Percentiles rank a stretch among this genome's conserved stretches.
Evolutionary conservation across 2,113 vertebrate genomes (phyloP).

Genomic region (Herpetotheres cachinnans): DNA sequence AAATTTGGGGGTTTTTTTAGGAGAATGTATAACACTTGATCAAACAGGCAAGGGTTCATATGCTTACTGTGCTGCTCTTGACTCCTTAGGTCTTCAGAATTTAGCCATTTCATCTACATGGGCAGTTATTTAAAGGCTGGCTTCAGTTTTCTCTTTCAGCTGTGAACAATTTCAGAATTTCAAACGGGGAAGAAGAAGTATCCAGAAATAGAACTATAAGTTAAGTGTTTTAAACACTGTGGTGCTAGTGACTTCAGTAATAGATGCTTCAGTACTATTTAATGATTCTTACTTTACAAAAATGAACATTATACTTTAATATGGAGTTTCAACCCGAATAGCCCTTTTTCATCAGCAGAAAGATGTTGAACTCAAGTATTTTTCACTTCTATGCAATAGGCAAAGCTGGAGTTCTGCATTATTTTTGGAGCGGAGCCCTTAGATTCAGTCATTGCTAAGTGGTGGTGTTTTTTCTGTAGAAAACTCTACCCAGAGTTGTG

Average conservation of each 20-base stretch:
- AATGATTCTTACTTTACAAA: neutral
- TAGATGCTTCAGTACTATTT: neutral
- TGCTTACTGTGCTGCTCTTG: neutral
- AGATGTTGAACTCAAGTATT: neutral
- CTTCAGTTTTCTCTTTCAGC: neutral
- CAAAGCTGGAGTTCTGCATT: neutral
- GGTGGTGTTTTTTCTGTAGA: neutral
- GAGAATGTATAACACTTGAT: neutral
- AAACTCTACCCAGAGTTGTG: neutral
- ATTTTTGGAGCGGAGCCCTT: neutral
- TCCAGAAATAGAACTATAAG: neutral
- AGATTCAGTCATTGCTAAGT: neutral
- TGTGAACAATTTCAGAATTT: neutral
- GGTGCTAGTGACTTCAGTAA: neutral
- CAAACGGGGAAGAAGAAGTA: neutral
- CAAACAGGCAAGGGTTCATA: neutral
- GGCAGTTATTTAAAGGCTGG: neutral
- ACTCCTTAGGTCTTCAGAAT: neutral
- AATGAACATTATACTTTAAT: neutral
- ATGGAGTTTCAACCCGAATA: neutral
- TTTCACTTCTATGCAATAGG: neutral
- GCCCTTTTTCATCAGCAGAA: neutral
- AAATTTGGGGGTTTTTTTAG: neutral
- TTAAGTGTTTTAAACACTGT: neutral
- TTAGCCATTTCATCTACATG: neutral